These are phyloP conservation scores for Sebastes alutus DNA, from an alignment of 2,797 vertebrate genomes.

Conservation along the genomic window DNA sequence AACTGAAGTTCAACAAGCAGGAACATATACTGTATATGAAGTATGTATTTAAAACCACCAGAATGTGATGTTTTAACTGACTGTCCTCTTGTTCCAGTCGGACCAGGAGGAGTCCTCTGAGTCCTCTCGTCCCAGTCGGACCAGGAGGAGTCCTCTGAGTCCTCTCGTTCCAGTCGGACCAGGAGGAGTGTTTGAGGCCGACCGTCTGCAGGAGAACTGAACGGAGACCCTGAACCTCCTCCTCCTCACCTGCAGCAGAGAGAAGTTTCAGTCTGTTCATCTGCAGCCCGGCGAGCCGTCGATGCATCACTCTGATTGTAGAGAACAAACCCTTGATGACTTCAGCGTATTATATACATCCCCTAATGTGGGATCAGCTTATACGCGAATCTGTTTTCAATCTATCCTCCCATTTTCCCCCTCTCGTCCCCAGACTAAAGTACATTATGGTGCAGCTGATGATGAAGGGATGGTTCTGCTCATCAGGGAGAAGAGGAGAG, in stretches of 20 bases:
- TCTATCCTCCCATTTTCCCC: slow-evolving; percentile 57
- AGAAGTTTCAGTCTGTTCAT: slow-evolving; percentile 4
- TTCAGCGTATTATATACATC: slow-evolving; percentile 18
- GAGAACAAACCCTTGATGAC: slow-evolving; percentile 45
- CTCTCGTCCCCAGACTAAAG: slow-evolving; percentile 51
- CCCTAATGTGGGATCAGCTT: slow-evolving; percentile 53
- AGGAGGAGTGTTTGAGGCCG: neutral
- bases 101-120: no score
- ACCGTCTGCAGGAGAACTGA: neutral
- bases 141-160: no score
- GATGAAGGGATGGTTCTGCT: slow-evolving; percentile 54
- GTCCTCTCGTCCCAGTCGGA: no score
- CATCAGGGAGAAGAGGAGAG: slow-evolving; percentile 58
- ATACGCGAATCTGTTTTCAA: slow-evolving; percentile 62
- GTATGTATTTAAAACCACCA: neutral
- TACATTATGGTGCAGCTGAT: slow-evolving; percentile 48
- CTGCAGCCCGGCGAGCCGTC: neutral
- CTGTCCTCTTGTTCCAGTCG: no score
- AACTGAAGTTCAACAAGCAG: no score
- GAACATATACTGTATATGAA: no score
- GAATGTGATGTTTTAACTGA: neutral
- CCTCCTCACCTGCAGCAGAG: slow-evolving; percentile 9
- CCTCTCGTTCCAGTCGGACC: neutral
- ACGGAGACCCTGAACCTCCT: neutral
- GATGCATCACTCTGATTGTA: slow-evolving; percentile 41